These are phyloP conservation scores for Aleiodes leptofemur DNA, from an alignment of 2,888 invertebrate genomes.

Conservation along the genomic window DNA sequence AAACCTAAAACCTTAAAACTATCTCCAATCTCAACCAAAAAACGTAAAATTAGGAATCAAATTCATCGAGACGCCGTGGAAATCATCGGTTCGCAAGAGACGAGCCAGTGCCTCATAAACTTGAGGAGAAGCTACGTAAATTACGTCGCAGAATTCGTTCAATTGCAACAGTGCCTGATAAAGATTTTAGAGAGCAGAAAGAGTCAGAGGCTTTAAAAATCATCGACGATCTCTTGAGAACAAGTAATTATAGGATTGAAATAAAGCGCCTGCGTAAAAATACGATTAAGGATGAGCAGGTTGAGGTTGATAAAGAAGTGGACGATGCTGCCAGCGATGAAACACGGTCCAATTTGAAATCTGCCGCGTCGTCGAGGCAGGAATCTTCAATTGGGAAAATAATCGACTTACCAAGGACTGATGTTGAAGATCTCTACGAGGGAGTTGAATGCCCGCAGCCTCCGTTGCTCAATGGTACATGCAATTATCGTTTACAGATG, in stretches of 20 bases:
- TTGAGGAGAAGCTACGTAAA: constrained; percentile 28
- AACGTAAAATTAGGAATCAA: background rate
- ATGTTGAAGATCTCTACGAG: constrained; percentile 15
- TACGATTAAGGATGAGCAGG: background rate
- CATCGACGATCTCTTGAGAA: constrained; percentile 35
- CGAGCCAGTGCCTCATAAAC: constrained; percentile 8
- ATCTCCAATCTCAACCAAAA: no score
- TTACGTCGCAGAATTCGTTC: constrained; percentile 31
- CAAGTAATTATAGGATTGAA: constrained; percentile 11
- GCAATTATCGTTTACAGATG: background rate
- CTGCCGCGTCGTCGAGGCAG: constrained; percentile 39
- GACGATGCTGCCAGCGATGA: constrained; percentile 12
- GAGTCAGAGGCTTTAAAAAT: constrained; percentile 29
- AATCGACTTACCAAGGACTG: background rate
- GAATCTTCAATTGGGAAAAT: constrained; percentile 9
- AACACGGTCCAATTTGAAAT: constrained; percentile 25
- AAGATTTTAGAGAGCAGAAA: constrained; percentile 24
- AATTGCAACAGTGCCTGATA: constrained; percentile 21
- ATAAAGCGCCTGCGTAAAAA: constrained; percentile 10
- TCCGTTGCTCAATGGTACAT: constrained; percentile 39
- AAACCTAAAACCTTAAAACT: background rate
- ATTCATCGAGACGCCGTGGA: constrained; percentile 1
- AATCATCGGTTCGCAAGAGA: background rate
- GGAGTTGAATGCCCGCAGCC: constrained; percentile 21
- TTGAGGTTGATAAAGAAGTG: constrained; percentile 22